phyloP scores from a whole-genome alignment of 2,888 invertebrate genomes.

The Coecobrya sp. region DNA sequence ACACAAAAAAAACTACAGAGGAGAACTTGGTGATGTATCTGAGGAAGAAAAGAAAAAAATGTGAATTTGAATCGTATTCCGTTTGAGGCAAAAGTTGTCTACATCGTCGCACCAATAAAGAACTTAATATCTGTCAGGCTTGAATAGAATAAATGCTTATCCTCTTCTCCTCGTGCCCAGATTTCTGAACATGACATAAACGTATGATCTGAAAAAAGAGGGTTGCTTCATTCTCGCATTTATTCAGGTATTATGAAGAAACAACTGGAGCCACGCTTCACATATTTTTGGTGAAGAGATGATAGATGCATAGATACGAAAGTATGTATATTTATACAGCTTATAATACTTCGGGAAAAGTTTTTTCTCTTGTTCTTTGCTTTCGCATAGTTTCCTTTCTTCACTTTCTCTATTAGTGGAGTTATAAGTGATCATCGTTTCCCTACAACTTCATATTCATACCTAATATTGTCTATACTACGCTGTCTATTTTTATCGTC shows the following conservation, averaged over 20 bases:
- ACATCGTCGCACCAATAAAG: neutral
- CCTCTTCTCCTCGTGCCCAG: neutral
- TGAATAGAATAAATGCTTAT: neutral
- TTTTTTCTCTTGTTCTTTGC: neutral
- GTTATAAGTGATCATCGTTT: neutral
- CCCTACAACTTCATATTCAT: neutral
- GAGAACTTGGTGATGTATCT: neutral
- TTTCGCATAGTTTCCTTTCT: neutral
- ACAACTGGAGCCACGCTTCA: neutral
- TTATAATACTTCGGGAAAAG: neutral
- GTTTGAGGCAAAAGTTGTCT: neutral
- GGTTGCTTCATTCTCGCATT: neutral
- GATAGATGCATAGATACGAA: neutral
- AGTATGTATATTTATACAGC: too few species aligned
- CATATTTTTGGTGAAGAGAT: neutral
- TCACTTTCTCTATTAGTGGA: neutral
- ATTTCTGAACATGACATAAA: neutral
- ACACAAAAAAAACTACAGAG: neutral
- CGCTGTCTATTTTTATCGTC: conserved; percentile 9
- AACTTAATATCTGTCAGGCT: neutral
- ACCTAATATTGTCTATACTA: conserved; percentile 17
- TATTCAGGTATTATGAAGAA: neutral
- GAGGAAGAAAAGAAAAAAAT: neutral
- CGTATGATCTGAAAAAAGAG: neutral
- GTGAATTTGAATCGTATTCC: neutral